Base-by-base conservation (phyloP, 2,888 invertebrate species). In the Cryptocephalus moraei region DNA sequence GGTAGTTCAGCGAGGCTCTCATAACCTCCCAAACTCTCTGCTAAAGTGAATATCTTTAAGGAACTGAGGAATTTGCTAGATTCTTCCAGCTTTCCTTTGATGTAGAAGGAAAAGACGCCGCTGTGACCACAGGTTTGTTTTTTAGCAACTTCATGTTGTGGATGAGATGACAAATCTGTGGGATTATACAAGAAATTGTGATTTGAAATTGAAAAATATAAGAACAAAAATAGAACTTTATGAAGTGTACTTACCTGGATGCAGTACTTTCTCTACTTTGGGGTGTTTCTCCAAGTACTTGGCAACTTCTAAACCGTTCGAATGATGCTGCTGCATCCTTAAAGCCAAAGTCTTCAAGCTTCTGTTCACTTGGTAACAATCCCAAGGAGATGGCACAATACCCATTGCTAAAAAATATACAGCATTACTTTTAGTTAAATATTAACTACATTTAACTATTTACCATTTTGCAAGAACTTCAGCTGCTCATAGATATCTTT, bases 1-100 rank as follows among this genome's bases (percentile, higher is more conserved):
- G 96, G 96, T 56, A 95, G 75, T 74, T 95, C 94, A 3, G 92
- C 91, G 54, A 97, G 78, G 65, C 92, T 93, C 67, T 97, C 95
- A 62, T 86, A 92, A 47, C 95, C 95, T 43, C 97, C 97, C 50
- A 99, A 78, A 64, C 94, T 95, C 68, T 95, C 96, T 4, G 96
- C 96, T 44, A 94, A 70, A 1, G 79, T 82, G 68, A 95, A 92
- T 22, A 92, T 59, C 73, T 91, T 85, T 32, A 94, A 71, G 8
- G 80, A 68, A 56, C 80, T 78, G 14, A 94, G 72, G 63, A 96
- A 88, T 46, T 75, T 82, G 47, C 75, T 75, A 0, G 90, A 82
- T 57, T 90, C 81, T 47, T 80, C 73, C 36, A 87, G 62, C 4
- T 77, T 84, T 1, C 92, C 93, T 60, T 83, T 83, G 22, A 95